phyloP scores from a whole-genome alignment of 2,888 invertebrate species.

The Ichneumoninae sp. region DNA sequence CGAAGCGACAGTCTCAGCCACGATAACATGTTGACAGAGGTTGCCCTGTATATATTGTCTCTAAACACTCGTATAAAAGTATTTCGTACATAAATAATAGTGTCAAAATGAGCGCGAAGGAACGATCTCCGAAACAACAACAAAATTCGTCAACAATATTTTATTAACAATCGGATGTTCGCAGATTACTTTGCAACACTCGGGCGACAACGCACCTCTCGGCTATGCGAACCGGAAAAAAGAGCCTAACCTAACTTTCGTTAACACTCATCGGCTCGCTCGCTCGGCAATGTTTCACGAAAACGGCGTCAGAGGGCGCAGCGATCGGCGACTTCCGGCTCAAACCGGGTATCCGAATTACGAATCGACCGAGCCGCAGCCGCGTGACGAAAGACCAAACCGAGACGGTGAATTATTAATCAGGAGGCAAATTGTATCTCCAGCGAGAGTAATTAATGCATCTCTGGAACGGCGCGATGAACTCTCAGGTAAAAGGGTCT shows the following conservation, averaged over 20 bases:
- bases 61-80: conserved; percentile 44
- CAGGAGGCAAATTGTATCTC: neutral
- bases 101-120: conserved; percentile 36
- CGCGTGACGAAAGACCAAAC: neutral
- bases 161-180: conserved; percentile 76
- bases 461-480: neutral
- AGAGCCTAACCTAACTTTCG: conserved; percentile 75
- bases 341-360: conserved; percentile 22
- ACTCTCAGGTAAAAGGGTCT: neutral
- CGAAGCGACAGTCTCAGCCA: conserved; percentile 17
- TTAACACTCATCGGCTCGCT: conserved; percentile 3
- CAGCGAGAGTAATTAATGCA: neutral
- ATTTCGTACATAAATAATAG: conserved; percentile 41
- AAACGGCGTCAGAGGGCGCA: conserved; percentile 29
- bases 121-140: conserved; percentile 19
- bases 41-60: conserved; percentile 24
- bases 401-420: neutral
- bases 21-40: conserved; percentile 66
- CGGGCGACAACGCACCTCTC: conserved; percentile 76
- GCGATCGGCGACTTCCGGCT: conserved; percentile 34
- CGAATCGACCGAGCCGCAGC: neutral
- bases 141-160: neutral
- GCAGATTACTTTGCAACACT: conserved; percentile 74
- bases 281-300: neutral
- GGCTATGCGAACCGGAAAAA: conserved; percentile 77